Conservation (phyloP, 1,140 invertebrate genomes). For the Drosophila bocqueti region DNA sequence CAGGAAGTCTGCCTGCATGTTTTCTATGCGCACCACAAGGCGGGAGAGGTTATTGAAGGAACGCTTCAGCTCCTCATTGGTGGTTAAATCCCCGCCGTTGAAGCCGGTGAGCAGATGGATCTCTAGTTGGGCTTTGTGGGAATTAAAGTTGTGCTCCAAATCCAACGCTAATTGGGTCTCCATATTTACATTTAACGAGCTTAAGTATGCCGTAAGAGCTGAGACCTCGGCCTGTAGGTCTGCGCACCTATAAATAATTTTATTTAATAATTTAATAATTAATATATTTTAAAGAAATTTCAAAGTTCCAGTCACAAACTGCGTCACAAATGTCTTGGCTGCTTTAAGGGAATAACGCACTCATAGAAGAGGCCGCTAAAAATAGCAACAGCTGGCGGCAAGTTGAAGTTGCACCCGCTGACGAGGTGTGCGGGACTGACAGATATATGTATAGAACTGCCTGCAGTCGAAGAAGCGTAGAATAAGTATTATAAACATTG, state of each 20-base stretch:
- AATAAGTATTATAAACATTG: not conserved
- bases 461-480: not conserved
- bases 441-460: no score
- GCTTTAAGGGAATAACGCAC: conserved; percentile 24
- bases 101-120: conserved; percentile 61
- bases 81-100: conserved; percentile 58
- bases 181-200: no score
- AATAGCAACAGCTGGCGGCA: conserved; percentile 66
- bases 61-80: conserved; percentile 35
- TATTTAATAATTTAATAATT: not conserved
- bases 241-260: conserved; percentile 38
- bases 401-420: conserved; percentile 51
- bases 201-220: not conserved
- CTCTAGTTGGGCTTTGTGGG: conserved; percentile 66
- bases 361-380: conserved; percentile 53
- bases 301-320: not conserved
- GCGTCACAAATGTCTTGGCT: conserved; percentile 1
- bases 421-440: conserved; percentile 21
- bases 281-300: not conserved
- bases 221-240: conserved; percentile 30
- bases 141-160: conserved; percentile 68
- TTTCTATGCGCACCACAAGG: conserved; percentile 37
- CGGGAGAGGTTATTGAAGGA: conserved; percentile 35
- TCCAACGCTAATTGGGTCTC: conserved; percentile 29
- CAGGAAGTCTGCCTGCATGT: conserved; percentile 35